Percentiles rank a stretch among this genome's conserved stretches.
Evolutionary conservation across 1,140 invertebrate genomes (phyloP).

Genomic region (Trachelipus rathkii): DNA sequence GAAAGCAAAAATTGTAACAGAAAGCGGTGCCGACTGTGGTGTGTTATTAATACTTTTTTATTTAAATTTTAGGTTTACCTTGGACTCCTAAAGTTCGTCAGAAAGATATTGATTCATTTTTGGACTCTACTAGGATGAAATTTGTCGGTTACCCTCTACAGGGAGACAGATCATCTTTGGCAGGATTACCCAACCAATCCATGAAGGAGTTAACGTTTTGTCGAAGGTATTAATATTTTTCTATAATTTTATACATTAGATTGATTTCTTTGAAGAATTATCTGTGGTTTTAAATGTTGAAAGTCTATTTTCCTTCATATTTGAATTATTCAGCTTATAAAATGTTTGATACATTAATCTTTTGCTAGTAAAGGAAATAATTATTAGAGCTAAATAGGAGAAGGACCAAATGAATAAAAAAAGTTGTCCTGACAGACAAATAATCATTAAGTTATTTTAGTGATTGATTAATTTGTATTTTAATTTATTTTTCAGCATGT

Average conservation of each 20-base stretch:
- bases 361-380: too few species aligned
- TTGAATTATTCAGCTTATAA: too few species aligned
- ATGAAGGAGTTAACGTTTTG: slow-evolving; percentile 86
- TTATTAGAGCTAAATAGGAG: too few species aligned
- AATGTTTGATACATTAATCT: too few species aligned
- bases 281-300: not conserved
- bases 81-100: slow-evolving; percentile 95
- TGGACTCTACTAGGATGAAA: slow-evolving; percentile 85
- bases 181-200: slow-evolving; percentile 91
- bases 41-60: not conserved
- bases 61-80: slow-evolving; percentile 62
- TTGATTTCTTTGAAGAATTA: not conserved
- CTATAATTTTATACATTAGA: not conserved
- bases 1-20: too few species aligned
- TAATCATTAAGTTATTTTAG: too few species aligned
- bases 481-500: slow-evolving; percentile 59
- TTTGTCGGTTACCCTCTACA: slow-evolving; percentile 89
- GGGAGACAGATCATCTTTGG: slow-evolving; percentile 77
- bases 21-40: too few species aligned
- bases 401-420: too few species aligned
- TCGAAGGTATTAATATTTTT: slow-evolving; percentile 32
- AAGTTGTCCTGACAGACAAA: not conserved
- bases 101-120: slow-evolving; percentile 84
- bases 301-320: too few species aligned
- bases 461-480: not conserved